Percentiles rank a stretch among this genome's conserved stretches.
Conservation (phyloP, 2,113 vertebrate species). For the Myrmecophaga tridactyla region DNA sequence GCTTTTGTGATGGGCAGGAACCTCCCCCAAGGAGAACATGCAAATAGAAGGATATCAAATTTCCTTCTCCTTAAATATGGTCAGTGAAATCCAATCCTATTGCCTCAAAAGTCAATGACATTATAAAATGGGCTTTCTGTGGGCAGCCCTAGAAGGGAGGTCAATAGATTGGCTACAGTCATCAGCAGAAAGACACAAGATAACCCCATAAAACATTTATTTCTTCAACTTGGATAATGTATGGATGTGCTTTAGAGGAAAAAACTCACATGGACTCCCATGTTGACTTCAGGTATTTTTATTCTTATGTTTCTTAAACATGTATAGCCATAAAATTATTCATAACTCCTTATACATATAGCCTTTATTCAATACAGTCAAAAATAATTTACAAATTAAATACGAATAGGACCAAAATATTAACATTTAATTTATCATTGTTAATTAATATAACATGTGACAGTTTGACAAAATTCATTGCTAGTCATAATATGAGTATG, state of each 20-base stretch:
- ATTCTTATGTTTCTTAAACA: conserved; percentile 5
- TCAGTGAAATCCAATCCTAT: background rate
- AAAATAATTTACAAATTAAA: conserved; percentile 26
- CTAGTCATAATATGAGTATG: background rate
- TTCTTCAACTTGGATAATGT: background rate
- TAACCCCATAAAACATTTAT: background rate
- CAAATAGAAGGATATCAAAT: background rate
- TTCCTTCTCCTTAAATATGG: background rate
- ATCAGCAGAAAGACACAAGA: background rate
- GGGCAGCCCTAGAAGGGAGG: background rate
- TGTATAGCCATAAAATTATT: background rate
- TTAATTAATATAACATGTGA: background rate
- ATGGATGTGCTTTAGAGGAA: background rate
- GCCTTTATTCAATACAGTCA: background rate
- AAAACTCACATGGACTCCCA: background rate
- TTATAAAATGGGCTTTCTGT: background rate
- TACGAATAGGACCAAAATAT: background rate
- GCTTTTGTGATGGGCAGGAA: background rate
- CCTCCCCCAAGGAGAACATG: background rate
- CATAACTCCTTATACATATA: background rate
- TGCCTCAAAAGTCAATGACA: background rate
- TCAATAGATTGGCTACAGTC: background rate
- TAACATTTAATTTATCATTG: background rate
- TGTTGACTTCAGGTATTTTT: background rate
- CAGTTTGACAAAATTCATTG: background rate